phyloP scores from a whole-genome alignment of 2,113 vertebrate genomes.

The Centropus bengalensis region DNA sequence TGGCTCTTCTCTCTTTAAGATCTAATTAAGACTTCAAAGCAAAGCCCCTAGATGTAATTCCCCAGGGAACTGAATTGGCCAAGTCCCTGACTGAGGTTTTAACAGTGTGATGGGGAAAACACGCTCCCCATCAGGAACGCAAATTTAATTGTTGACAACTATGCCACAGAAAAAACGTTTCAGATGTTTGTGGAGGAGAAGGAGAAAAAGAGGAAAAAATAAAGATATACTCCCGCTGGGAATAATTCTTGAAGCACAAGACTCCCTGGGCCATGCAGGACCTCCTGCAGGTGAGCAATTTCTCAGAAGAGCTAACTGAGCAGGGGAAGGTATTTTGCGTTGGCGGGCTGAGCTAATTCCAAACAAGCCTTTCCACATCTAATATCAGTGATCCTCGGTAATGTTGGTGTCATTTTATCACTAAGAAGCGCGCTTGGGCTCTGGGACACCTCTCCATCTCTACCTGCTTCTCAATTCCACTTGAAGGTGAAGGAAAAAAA shows the following conservation, averaged over 20 bases:
- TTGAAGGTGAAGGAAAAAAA: neutral
- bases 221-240: fast-evolving
- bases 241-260: neutral
- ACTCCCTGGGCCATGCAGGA: neutral
- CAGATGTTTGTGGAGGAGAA: neutral
- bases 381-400: neutral
- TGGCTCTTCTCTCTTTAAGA: neutral
- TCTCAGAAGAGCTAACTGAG: neutral
- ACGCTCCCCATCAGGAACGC: neutral
- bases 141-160: neutral
- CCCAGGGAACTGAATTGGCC: neutral
- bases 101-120: fast-evolving
- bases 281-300: neutral
- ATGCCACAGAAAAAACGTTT: neutral
- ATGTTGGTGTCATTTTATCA: neutral
- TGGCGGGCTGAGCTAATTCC: neutral
- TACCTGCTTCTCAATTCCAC: neutral
- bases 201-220: neutral
- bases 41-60: neutral
- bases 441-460: neutral
- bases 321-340: neutral
- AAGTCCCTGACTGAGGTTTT: neutral
- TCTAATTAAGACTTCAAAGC: neutral
- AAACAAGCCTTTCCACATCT: neutral
- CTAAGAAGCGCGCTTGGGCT: neutral